Evolutionary conservation across 1,140 invertebrate species (phyloP), one percentile per base, ranked within the genome.

Genomic region (Palaemon carinicauda): DNA sequence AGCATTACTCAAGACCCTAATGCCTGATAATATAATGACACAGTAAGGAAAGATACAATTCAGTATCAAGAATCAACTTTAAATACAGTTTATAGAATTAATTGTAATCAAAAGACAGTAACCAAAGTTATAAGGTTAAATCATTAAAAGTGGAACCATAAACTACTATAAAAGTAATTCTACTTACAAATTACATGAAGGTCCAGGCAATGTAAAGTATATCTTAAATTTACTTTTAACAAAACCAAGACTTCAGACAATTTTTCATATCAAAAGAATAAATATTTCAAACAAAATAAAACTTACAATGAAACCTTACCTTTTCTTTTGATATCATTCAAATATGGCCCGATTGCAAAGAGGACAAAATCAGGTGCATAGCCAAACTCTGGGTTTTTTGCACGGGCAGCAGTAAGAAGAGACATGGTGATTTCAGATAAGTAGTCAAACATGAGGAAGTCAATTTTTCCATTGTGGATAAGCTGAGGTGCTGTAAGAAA

Each of bases 361-460:
- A 91, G 91, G 7, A 92, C 91, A 92, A 93, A 93, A 90, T 93
- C 93, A 60, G 93, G 92, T 71, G 92, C 91, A 91, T 92, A 93
- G n/a, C 93, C 93, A 80, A 93, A 53, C 24, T 90, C 91, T 60
- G 90, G 91, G 74, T 91, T 90, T 88, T 93, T 93, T 19, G 90
- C 90, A 88, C 91, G 91, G 24, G 91, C 91, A 80, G 92, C 92
- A n/a, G 91, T 91, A 21, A 93, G 91, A 0, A 93, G 90, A 5
- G 92, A 93, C 93, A 93, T 93, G n/a, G 93, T 93, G 21, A 93
- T 92, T 90, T 93, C 93, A 14, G 93, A 93, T 19, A 93, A 89
- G 87, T 93, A 93, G 87, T 93, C 93, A 90, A 92, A 91, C 56
- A 93, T 92, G 51, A 93, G 89, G 89, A 91, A 93, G 88, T 93